These are phyloP conservation scores for Corvus cornix DNA, from an alignment of 2,113 vertebrate genomes.

Conservation along the genomic window DNA sequence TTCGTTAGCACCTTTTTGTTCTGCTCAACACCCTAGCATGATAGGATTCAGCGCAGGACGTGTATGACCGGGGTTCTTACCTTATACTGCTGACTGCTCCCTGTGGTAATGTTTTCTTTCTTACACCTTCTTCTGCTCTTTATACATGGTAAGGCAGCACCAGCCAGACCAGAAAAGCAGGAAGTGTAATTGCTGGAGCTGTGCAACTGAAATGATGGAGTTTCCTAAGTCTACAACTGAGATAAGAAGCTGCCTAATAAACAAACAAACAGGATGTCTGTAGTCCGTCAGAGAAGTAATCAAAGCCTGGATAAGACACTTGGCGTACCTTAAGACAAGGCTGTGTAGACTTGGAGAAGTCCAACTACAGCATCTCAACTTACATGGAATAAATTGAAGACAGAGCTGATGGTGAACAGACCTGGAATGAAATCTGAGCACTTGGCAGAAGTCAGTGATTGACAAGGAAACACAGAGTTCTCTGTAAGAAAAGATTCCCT, in stretches of 20 bases:
- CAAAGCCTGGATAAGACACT: not conserved
- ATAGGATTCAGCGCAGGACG: fast-evolving
- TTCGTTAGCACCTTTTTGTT: not conserved
- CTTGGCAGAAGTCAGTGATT: not conserved
- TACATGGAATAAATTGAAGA: not conserved
- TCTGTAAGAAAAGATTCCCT: not conserved
- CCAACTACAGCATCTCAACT: constrained; percentile 9
- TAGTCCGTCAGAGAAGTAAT: not conserved
- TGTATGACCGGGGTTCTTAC: not conserved
- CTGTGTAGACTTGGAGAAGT: not conserved
- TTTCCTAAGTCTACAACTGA: not conserved
- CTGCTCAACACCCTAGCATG: not conserved
- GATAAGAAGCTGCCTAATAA: not conserved
- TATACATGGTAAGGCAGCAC: not conserved
- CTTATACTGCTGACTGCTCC: not conserved
- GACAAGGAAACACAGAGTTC: not conserved
- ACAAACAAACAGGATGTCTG: not conserved
- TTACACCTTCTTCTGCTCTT: not conserved
- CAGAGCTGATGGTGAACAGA: not conserved
- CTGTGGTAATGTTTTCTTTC: not conserved
- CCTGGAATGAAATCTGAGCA: not conserved
- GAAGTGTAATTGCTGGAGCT: not conserved
- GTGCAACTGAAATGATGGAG: not conserved
- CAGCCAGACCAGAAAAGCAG: not conserved
- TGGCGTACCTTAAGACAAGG: not conserved